These are phyloP conservation scores for Symphodus melops DNA, from an alignment of 2,113 vertebrate species.

Conservation along the genomic window DNA sequence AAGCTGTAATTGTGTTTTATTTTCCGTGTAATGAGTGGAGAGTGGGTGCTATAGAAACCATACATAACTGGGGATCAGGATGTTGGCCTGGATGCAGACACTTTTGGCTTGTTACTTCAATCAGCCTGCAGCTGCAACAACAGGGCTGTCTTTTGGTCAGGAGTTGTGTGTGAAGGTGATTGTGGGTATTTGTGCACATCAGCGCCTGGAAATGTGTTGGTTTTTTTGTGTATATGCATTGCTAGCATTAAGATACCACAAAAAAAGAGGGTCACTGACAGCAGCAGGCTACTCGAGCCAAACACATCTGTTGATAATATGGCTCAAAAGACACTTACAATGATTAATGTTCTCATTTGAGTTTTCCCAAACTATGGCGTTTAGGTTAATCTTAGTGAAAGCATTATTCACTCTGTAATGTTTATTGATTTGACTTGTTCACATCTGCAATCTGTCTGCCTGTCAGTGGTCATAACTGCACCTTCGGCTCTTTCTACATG, in stretches of 20 bases:
- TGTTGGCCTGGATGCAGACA: conserved; percentile 38
- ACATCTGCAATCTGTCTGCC: conserved; percentile 58
- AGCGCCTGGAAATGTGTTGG: background rate
- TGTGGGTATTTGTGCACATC: conserved; percentile 8
- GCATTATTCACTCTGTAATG: conserved; percentile 39
- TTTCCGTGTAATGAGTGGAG: conserved; percentile 59
- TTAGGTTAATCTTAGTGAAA: conserved; percentile 45
- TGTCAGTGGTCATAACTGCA: conserved; percentile 37
- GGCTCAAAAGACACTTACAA: conserved; percentile 40
- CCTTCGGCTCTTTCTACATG: conserved; percentile 21
- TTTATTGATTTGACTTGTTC: conserved; percentile 53
- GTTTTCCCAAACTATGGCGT: conserved; percentile 47
- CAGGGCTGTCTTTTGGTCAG: conserved; percentile 12
- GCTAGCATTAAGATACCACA: conserved; percentile 10
- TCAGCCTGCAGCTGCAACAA: conserved; percentile 57
- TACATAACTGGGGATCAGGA: conserved; percentile 51
- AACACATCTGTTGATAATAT: conserved; percentile 70
- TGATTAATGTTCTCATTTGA: conserved; percentile 52
- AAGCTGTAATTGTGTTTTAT: conserved; percentile 55
- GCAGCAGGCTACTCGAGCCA: conserved; percentile 42
- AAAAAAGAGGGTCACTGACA: conserved; percentile 39
- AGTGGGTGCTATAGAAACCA: conserved; percentile 58
- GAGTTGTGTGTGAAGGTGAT: conserved; percentile 8
- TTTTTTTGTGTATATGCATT: conserved; percentile 19
- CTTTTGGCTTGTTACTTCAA: conserved; percentile 65